These are phyloP conservation scores for Neoscelio sp. DNA, from an alignment of 2,888 invertebrate genomes.

Conservation along the genomic window DNA sequence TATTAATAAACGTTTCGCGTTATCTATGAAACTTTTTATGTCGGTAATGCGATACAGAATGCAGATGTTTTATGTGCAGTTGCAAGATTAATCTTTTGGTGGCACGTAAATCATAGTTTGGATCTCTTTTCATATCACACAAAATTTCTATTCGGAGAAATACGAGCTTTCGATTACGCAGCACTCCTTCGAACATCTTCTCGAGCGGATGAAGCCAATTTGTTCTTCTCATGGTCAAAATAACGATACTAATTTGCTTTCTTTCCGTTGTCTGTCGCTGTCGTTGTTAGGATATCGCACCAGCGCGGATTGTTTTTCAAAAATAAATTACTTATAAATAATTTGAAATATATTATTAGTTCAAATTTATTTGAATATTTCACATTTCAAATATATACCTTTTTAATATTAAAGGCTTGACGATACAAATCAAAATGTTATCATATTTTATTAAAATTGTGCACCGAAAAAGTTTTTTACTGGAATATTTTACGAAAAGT, in stretches of 20 bases:
- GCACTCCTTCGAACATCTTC: slow-evolving; percentile 65
- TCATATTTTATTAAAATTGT: too few species aligned
- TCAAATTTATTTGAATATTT: too few species aligned
- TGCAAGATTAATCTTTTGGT: slow-evolving; percentile 52
- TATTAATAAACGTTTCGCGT: slow-evolving; percentile 57
- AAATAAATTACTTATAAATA: too few species aligned
- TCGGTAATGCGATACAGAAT: slow-evolving; percentile 42
- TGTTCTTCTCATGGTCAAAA: slow-evolving; percentile 62
- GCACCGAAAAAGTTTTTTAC: too few species aligned
- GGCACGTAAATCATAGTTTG: slow-evolving; percentile 50
- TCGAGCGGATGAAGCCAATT: slow-evolving; percentile 62
- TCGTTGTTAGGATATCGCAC: slow-evolving; percentile 9
- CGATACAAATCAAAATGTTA: too few species aligned
- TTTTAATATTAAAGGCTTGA: too few species aligned
- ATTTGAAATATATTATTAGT: too few species aligned
- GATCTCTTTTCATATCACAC: slow-evolving; percentile 44
- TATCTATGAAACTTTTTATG: slow-evolving; percentile 49
- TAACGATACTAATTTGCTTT: slow-evolving; percentile 66
- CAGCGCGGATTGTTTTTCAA: not conserved
- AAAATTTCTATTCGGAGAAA: slow-evolving; percentile 63
- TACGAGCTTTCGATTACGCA: slow-evolving; percentile 65
- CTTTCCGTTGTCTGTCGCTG: slow-evolving; percentile 38
- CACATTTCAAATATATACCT: too few species aligned
- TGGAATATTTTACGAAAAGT: too few species aligned
- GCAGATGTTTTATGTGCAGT: slow-evolving; percentile 61